phyloP scores from a whole-genome alignment of 1,140 invertebrate species.

The Drosophila orena region DNA sequence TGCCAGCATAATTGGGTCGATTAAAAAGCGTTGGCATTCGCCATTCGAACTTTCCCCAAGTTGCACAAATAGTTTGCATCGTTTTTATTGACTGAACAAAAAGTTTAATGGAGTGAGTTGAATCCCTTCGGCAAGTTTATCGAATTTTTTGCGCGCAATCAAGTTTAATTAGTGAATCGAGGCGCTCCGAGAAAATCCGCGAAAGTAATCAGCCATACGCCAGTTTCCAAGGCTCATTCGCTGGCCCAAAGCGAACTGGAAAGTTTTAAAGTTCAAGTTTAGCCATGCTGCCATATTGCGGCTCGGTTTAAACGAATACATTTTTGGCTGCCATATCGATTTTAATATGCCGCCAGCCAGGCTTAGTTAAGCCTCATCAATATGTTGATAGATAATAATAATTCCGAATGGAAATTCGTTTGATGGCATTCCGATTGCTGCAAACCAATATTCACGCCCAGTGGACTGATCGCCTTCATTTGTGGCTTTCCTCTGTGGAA shows the following conservation, averaged over 20 bases:
- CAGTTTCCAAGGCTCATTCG: background rate
- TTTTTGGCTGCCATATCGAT: background rate
- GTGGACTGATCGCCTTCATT: constrained; percentile 13
- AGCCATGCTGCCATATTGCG: background rate
- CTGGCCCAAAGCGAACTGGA: background rate
- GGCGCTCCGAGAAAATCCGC: constrained; percentile 11
- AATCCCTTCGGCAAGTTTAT: constrained; percentile 18
- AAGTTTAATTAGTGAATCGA: constrained; percentile 53
- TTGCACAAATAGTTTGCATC: constrained; percentile 70
- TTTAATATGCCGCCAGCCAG: constrained; percentile 2
- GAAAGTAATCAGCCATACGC: constrained; percentile 31
- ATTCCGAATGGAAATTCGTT: constrained; percentile 43
- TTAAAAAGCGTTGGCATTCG: constrained; percentile 65
- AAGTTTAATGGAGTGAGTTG: constrained; percentile 63
- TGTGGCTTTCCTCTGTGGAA: constrained; percentile 37
- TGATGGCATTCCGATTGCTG: constrained; percentile 45
- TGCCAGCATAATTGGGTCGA: constrained; percentile 72
- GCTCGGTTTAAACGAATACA: constrained; percentile 10
- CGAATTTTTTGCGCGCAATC: constrained; percentile 43
- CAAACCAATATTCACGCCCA: constrained; percentile 34
- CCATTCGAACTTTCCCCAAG: constrained; percentile 54
- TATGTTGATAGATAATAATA: constrained; percentile 47
- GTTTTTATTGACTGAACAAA: constrained; percentile 66
- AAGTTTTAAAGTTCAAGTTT: background rate
- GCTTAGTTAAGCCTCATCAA: constrained; percentile 23